Evolutionary conservation across 2,797 vertebrate species (phyloP).

Genomic region (Rhyacichthys aspro): DNA sequence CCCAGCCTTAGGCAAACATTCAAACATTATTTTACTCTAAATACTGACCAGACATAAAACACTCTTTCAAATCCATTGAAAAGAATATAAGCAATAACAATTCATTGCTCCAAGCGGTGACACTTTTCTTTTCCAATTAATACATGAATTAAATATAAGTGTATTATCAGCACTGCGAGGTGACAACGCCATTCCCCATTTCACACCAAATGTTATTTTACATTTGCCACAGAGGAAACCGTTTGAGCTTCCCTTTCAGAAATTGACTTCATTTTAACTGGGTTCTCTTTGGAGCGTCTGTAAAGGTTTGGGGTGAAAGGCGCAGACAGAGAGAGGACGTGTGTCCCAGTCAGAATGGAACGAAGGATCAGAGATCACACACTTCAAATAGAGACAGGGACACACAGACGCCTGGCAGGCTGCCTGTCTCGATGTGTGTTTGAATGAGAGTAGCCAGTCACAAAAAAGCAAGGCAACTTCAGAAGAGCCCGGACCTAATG

Average conservation of each 20-base stretch:
- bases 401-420: conserved; percentile 73
- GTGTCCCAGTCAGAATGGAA: conserved; percentile 61
- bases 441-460: conserved; percentile 30
- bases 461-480: conserved; percentile 15
- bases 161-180: conserved; percentile 39
- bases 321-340: conserved; percentile 25
- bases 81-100: conserved; percentile 29
- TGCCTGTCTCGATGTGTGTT: conserved; percentile 45
- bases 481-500: neutral
- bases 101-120: conserved; percentile 31
- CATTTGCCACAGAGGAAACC: conserved; percentile 3
- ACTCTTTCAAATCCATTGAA: conserved; percentile 40
- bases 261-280: conserved; percentile 12
- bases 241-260: conserved; percentile 24
- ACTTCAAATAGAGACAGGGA: conserved; percentile 78
- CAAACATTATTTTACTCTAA: conserved; percentile 6
- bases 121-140: conserved; percentile 46
- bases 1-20: conserved; percentile 20
- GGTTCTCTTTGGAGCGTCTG: conserved; percentile 7
- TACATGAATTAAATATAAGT: conserved; percentile 41
- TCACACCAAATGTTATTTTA: neutral
- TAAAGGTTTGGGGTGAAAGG: conserved; percentile 11
- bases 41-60: conserved; percentile 23
- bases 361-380: conserved; percentile 80
- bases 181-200: conserved; percentile 8